Base-by-base conservation (phyloP, 2,797 vertebrate species). In the Gymnoscopelus braueri region DNA sequence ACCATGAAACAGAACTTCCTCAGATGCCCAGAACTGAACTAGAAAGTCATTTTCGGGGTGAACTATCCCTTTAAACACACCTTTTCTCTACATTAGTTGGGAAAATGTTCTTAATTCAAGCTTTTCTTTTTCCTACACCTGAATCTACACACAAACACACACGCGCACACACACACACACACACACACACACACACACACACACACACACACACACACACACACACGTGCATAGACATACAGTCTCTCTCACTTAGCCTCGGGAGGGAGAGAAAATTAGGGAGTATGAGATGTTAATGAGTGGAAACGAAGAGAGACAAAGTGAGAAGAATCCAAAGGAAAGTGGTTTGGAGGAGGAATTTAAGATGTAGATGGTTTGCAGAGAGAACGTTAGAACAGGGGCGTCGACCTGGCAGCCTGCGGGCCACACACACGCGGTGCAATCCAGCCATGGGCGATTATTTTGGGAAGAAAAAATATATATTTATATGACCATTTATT, bases 1-100 rank as follows among this genome's bases (percentile, higher is more conserved):
- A 84, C 82, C 56, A 72, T 23, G 11, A 23, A 23, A 26, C 15
- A 23, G 63, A 84, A 73, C 86, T 85, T 89, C 75, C 85, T 79
- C 82, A 66, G 58, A 75, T 83, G 32, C 5, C 70, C 79, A 6
- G 62, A 71, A 80, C 73, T 71, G 65, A 47, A 29, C 58, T 23
- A 32, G 65, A 77, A 5, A 24, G 54, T 23, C 0, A 1, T 59
- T 19, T 19, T 19, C 19, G 19, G 19, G 19, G 19, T 19, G 19
- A 19, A 19, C 19, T 19, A 19, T 19, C 19, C 19, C 19, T 19
- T 19, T 19, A 57, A 61, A 29, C 74, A 56, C 63, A 60, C 39
- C 67, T 62, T 78, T 58, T 81, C 74, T 79, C 78, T 64, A 67
- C 81, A 71, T 80, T 67, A 69, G 62, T 60, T 1, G 39, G 15